Evolutionary conservation across 2,113 vertebrate species (phyloP).

Genomic region (Anhinga rufa): DNA sequence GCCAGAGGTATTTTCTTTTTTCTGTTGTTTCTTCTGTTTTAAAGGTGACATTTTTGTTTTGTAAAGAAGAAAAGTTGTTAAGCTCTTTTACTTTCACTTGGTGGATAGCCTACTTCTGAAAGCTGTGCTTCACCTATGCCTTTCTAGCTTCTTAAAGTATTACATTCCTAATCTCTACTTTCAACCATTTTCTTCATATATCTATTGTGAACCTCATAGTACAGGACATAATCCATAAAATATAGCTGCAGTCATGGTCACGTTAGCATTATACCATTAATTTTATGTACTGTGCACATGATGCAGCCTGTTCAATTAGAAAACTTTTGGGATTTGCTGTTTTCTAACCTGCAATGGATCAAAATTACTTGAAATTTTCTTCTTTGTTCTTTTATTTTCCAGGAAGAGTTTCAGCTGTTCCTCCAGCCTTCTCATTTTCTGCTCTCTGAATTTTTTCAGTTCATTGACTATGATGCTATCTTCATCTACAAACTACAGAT

Average conservation of each 20-base stretch:
- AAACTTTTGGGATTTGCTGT: not conserved
- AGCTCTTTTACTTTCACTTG: not conserved
- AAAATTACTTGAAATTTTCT: not conserved
- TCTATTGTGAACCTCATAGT: not conserved
- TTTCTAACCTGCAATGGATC: not conserved
- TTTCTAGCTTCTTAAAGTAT: not conserved
- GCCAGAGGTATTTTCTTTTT: not conserved
- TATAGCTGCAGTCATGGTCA: not conserved
- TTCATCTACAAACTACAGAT: not conserved
- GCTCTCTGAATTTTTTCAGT: conserved; percentile 15
- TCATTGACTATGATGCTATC: not conserved
- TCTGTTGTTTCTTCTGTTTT: not conserved
- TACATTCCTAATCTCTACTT: not conserved
- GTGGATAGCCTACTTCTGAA: not conserved
- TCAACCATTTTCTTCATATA: not conserved
- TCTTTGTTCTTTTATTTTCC: not conserved
- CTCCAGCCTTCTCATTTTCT: not conserved
- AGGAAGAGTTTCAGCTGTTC: not conserved
- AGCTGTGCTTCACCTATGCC: not conserved
- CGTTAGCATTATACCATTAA: not conserved
- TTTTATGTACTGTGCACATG: not conserved
- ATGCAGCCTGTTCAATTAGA: not conserved
- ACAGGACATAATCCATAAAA: not conserved
- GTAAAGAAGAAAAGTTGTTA: not conserved
- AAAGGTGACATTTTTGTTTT: not conserved